phyloP scores from a whole-genome alignment of 1,140 invertebrate genomes.

The Latrodectus geometricus region DNA sequence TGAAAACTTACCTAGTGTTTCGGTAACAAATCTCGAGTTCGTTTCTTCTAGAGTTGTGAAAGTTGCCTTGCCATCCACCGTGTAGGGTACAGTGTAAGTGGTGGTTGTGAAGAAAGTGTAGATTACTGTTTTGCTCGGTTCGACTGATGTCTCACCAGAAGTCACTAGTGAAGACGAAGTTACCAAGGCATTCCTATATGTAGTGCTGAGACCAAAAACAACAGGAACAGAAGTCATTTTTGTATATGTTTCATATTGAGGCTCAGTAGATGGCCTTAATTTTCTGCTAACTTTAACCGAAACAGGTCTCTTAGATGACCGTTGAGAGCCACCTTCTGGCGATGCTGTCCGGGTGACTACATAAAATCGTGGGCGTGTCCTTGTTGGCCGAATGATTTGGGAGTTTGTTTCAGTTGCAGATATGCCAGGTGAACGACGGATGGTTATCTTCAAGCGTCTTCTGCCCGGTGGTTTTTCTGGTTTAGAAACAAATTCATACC shows the following conservation, averaged over 20 bases:
- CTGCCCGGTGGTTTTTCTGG: background rate
- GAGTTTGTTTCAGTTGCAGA: conserved; percentile 13
- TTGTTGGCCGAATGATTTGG: conserved; percentile 25
- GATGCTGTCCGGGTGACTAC: conserved; percentile 63
- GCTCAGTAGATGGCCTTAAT: conserved; percentile 20
- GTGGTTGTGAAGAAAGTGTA: conserved; percentile 65
- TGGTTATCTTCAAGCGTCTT: conserved; percentile 52
- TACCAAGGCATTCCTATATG: conserved; percentile 49
- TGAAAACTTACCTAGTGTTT: conserved; percentile 50
- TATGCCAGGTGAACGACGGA: conserved; percentile 47
- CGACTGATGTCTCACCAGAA: background rate
- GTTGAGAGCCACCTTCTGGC: background rate
- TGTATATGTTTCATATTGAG: conserved; percentile 51
- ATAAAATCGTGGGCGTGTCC: conserved; percentile 62
- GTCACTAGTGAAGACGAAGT: conserved; percentile 39
- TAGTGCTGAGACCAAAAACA: conserved; percentile 59
- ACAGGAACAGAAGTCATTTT: conserved; percentile 60
- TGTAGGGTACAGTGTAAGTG: conserved; percentile 65
- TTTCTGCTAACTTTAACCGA: conserved; percentile 51
- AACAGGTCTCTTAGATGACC: conserved; percentile 29
- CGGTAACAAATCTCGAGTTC: conserved; percentile 63
- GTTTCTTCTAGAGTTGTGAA: conserved; percentile 63
- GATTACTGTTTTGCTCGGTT: conserved; percentile 40
- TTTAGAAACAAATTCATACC: too few species aligned
- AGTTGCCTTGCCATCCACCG: conserved; percentile 45